phyloP scores from a whole-genome alignment of 1,140 invertebrate genomes.

The Microvelia longipes region DNA sequence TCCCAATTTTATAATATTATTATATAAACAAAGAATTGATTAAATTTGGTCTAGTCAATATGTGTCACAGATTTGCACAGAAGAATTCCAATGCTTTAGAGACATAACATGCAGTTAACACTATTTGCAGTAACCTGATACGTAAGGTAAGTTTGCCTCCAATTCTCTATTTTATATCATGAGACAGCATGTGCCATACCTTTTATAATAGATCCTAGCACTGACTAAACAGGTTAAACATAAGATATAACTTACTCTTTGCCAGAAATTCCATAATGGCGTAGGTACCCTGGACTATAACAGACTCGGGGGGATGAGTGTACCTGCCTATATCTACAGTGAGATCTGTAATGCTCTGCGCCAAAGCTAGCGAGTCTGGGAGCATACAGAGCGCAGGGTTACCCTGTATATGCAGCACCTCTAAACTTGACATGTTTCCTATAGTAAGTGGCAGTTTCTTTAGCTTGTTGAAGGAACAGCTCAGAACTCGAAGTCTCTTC shows the following conservation, averaged over 20 bases:
- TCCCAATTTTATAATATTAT: too few species aligned
- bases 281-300: slow-evolving; percentile 39
- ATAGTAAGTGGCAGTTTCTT: slow-evolving; percentile 45
- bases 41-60: too few species aligned
- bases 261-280: slow-evolving; percentile 50
- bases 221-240: too few species aligned
- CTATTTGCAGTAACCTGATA: too few species aligned
- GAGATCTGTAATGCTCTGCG: slow-evolving; percentile 38
- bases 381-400: slow-evolving; percentile 41
- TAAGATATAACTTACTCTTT: slow-evolving; percentile 30
- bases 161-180: too few species aligned
- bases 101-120: too few species aligned
- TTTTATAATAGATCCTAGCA: too few species aligned
- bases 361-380: slow-evolving; percentile 43
- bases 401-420: slow-evolving; percentile 37
- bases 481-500: slow-evolving; percentile 42
- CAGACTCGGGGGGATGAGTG: slow-evolving; percentile 42
- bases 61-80: too few species aligned
- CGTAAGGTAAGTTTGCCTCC: too few species aligned
- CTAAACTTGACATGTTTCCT: slow-evolving; percentile 41
- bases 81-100: too few species aligned
- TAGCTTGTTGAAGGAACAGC: slow-evolving; percentile 53
- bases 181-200: too few species aligned
- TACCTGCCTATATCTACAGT: slow-evolving; percentile 39
- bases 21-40: too few species aligned